These are phyloP conservation scores for Tokudaia muenninki DNA, from an alignment of 2,797 vertebrate species.

Conservation along the genomic window DNA sequence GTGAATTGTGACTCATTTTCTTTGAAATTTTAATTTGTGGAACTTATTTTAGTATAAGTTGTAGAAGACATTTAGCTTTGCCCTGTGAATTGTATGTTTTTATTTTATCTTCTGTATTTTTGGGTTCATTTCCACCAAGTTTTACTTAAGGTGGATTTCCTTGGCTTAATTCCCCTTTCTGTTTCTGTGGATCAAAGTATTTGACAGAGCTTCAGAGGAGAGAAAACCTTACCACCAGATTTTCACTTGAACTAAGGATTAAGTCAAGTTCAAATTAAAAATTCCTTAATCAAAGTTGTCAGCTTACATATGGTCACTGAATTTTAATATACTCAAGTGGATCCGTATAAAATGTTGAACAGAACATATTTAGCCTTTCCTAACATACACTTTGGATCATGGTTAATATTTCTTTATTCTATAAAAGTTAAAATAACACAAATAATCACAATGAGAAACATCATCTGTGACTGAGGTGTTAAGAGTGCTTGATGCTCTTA, in stretches of 20 bases:
- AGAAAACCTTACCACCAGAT: conserved; percentile 65
- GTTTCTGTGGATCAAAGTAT: conserved; percentile 58
- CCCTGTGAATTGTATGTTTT: conserved; percentile 39
- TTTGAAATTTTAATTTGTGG: conserved; percentile 68
- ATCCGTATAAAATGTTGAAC: background rate
- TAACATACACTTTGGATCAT: background rate
- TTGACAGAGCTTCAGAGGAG: conserved; percentile 62
- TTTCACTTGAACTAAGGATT: conserved; percentile 74
- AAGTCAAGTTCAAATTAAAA: conserved; percentile 68
- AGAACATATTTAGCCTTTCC: background rate
- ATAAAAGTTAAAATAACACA: background rate
- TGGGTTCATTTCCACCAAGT: conserved; percentile 63
- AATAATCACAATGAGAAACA: background rate
- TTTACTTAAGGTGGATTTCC: conserved; percentile 58
- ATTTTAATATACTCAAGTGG: conserved; percentile 49
- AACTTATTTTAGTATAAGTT: conserved; percentile 50
- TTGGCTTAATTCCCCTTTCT: conserved; percentile 69
- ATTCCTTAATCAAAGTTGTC: conserved; percentile 70
- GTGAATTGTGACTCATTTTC: background rate
- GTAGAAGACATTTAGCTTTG: conserved; percentile 53
- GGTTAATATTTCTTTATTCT: background rate
- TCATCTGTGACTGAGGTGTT: background rate
- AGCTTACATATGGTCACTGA: conserved; percentile 45
- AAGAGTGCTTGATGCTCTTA: background rate
- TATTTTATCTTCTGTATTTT: conserved; percentile 56